These are phyloP conservation scores for Kobus ellipsiprymnus DNA, from an alignment of 2,113 vertebrate species.

Conservation along the genomic window DNA sequence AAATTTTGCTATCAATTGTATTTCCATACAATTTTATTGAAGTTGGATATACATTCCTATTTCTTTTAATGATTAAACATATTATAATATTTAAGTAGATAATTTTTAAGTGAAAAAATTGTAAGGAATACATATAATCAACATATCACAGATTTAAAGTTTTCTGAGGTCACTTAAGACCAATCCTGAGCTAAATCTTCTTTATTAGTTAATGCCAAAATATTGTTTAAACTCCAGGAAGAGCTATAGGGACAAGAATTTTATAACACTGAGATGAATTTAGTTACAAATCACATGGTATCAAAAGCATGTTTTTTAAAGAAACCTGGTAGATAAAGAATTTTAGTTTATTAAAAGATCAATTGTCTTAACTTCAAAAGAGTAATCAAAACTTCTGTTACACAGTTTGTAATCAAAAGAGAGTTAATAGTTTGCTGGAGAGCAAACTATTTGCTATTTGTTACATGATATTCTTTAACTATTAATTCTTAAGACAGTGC, in stretches of 20 bases:
- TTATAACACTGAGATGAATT: neutral
- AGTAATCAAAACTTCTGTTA: neutral
- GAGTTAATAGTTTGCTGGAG: neutral
- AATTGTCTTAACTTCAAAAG: neutral
- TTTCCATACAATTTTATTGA: neutral
- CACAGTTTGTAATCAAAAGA: neutral
- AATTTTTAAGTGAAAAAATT: neutral
- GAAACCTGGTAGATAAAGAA: neutral
- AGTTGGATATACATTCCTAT: neutral
- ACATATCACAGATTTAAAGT: neutral
- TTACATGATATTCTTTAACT: neutral
- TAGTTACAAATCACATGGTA: neutral
- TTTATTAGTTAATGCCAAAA: neutral
- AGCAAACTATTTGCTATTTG: neutral
- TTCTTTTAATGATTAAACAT: neutral
- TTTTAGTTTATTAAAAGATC: neutral
- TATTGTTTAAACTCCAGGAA: neutral
- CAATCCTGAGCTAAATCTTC: neutral
- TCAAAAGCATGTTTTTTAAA: neutral
- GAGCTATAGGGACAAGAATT: neutral
- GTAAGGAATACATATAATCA: neutral
- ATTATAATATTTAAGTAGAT: neutral
- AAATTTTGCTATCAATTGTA: neutral
- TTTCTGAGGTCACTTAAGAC: neutral
- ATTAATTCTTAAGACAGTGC: neutral